Percentiles rank a stretch among this genome's conserved stretches.
Evolutionary conservation across 1,140 invertebrate species (phyloP).

Genomic region (Drosophila obscura): DNA sequence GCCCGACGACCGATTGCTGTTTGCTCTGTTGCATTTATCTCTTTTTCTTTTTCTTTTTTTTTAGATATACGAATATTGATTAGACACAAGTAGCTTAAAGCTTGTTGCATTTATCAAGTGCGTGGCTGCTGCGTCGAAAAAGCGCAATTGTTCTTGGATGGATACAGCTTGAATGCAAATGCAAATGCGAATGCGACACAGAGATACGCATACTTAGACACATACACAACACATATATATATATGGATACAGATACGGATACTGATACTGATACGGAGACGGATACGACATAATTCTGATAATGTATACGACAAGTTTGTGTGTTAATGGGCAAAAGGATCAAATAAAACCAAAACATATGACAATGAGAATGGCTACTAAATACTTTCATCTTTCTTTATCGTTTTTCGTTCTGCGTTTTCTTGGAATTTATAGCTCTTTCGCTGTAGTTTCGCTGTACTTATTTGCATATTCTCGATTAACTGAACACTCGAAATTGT

Average conservation of each 20-base stretch:
- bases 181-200: slow-evolving; percentile 48
- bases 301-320: slow-evolving; percentile 33
- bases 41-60: slow-evolving; percentile 4
- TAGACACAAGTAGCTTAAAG: slow-evolving; percentile 43
- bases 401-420: neutral
- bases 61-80: slow-evolving; percentile 12
- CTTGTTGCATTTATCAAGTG: slow-evolving; percentile 54
- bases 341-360: slow-evolving; percentile 28
- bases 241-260: slow-evolving; percentile 17
- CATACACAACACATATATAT: slow-evolving; percentile 14
- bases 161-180: slow-evolving; percentile 16
- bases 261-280: neutral
- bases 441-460: neutral
- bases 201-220: slow-evolving; percentile 39
- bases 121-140: slow-evolving; percentile 68
- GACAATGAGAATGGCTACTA: slow-evolving; percentile 28
- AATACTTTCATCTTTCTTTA: slow-evolving; percentile 15
- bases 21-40: slow-evolving; percentile 22
- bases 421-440: neutral
- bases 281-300: slow-evolving; percentile 4
- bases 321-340: slow-evolving; percentile 39
- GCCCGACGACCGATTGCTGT: slow-evolving; percentile 28
- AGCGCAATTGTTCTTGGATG: slow-evolving; percentile 65
- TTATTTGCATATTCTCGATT: slow-evolving; percentile 49
- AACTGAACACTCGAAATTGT: slow-evolving; percentile 73